Conservation (phyloP, 2,888 invertebrate species). For the Arctia plantaginis region DNA sequence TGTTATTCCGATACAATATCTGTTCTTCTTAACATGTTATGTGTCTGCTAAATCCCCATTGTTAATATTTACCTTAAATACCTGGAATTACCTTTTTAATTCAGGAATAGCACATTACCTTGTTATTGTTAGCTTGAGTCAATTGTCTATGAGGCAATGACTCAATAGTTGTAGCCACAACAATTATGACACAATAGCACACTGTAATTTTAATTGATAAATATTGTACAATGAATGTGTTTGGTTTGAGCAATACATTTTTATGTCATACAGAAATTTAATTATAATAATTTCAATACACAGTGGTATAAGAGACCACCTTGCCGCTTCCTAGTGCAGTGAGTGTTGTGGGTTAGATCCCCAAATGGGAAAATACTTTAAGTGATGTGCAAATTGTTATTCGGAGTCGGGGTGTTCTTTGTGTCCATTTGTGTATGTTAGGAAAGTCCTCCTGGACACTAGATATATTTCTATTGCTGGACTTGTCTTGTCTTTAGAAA, state of each 20-base stretch:
- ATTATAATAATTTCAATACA: background rate
- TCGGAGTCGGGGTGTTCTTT: background rate
- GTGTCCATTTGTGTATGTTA: too few species aligned
- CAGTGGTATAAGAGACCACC: background rate
- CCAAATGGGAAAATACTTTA: background rate
- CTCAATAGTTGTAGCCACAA: constrained; percentile 1
- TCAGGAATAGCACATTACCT: background rate
- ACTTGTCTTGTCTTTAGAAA: background rate
- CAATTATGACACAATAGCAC: background rate
- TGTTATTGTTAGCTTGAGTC: background rate
- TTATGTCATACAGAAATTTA: background rate
- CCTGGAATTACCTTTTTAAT: background rate
- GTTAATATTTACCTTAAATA: background rate
- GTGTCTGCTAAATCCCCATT: background rate
- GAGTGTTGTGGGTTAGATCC: too few species aligned
- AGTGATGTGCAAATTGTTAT: too few species aligned
- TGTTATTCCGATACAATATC: background rate
- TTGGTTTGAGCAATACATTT: background rate
- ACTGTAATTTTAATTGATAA: background rate
- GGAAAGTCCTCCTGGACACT: too few species aligned
- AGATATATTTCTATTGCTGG: too few species aligned
- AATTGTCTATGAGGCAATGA: constrained; percentile 1
- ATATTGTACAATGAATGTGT: background rate
- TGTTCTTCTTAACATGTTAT: background rate
- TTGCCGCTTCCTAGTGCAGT: background rate